These are phyloP conservation scores for Nymphalis urticae DNA, from an alignment of 2,888 invertebrate genomes.

Conservation along the genomic window DNA sequence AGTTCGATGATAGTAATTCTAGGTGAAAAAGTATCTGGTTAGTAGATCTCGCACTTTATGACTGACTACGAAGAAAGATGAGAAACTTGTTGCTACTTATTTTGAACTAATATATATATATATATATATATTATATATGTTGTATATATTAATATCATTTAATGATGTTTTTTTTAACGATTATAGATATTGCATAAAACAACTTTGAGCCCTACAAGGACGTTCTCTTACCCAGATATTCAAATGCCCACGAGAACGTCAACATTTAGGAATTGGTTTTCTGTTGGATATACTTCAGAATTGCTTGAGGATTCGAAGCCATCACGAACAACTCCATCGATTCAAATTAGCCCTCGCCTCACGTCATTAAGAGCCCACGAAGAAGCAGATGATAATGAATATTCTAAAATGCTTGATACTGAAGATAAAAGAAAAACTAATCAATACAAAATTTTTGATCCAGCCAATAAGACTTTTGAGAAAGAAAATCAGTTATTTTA, in stretches of 20 bases:
- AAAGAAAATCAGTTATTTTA: conserved; percentile 53
- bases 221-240: conserved; percentile 42
- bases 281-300: conserved; percentile 36
- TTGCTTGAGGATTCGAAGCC: conserved; percentile 4
- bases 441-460: conserved; percentile 36
- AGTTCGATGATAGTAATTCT: too few species aligned
- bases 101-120: too few species aligned
- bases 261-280: conserved; percentile 41
- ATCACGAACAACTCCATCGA: conserved; percentile 6
- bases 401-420: background rate
- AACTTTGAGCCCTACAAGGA: conserved; percentile 46
- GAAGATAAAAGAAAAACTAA: conserved; percentile 21
- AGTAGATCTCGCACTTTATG: too few species aligned
- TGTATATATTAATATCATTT: too few species aligned
- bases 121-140: too few species aligned
- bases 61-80: too few species aligned
- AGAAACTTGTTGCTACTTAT: too few species aligned
- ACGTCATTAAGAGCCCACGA: conserved; percentile 13
- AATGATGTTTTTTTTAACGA: background rate
- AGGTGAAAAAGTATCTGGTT: too few species aligned
- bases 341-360: conserved; percentile 10
- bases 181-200: conserved; percentile 39
- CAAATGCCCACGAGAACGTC: conserved; percentile 50
- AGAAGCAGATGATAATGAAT: conserved; percentile 12
- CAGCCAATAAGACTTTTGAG: conserved; percentile 31